Evolutionary conservation across 1,140 invertebrate genomes (phyloP).

Genomic region (Drosophila varians): DNA sequence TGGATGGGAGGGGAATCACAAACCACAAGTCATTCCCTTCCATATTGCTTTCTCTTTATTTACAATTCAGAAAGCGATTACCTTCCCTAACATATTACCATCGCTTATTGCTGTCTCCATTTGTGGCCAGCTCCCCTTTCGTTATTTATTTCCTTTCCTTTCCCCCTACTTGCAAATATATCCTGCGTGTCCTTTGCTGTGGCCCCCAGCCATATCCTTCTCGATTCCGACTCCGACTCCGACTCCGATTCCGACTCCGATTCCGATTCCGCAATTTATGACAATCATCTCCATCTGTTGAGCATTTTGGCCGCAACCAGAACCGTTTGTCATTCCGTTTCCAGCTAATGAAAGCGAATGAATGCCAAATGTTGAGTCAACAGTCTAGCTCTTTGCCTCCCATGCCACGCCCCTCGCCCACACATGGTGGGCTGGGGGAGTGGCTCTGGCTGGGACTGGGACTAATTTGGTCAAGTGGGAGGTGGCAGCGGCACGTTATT

Average conservation of each 20-base stretch:
- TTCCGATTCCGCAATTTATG: conserved; percentile 14
- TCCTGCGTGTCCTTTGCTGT: neutral
- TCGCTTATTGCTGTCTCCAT: neutral
- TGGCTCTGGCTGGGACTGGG: conserved; percentile 7
- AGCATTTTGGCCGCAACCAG: conserved; percentile 18
- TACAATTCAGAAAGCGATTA: neutral
- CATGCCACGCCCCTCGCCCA: conserved; percentile 6
- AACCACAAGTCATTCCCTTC: neutral
- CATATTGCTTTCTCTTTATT: too few relatives aligned
- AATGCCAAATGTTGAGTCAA: conserved; percentile 37
- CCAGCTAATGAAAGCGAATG: conserved; percentile 50
- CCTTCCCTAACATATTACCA: neutral
- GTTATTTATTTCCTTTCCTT: neutral
- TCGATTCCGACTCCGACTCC: neutral
- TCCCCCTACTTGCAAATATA: too few relatives aligned
- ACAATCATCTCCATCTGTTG: conserved; percentile 47
- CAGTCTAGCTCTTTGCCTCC: neutral
- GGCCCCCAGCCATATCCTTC: neutral
- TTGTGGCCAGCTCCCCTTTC: neutral
- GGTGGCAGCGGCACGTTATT: conserved; percentile 40
- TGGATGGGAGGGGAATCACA: too few relatives aligned
- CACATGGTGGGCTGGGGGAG: too few relatives aligned
- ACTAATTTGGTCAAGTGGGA: conserved; percentile 31
- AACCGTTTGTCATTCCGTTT: conserved; percentile 39
- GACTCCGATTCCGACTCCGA: too few relatives aligned